Conservation (phyloP, 2,888 invertebrate genomes). For the Thyatira batis region DNA sequence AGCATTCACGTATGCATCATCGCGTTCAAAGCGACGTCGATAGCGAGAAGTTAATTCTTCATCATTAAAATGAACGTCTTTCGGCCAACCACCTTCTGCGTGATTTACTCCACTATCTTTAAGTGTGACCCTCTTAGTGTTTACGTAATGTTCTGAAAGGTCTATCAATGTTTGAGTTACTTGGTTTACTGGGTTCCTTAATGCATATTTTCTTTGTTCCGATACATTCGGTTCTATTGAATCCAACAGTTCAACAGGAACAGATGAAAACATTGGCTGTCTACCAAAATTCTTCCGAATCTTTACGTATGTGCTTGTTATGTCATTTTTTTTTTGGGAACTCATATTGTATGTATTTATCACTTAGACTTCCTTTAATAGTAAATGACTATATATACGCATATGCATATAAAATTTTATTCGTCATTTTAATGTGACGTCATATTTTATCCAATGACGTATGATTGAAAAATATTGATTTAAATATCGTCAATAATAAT, state of each 20-base stretch:
- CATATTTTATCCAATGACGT: too few relatives aligned
- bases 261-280: slow-evolving; percentile 65
- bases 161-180: slow-evolving; percentile 56
- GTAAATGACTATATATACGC: too few relatives aligned
- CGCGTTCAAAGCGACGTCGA: slow-evolving; percentile 88
- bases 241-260: slow-evolving; percentile 48
- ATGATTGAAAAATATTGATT: too few relatives aligned
- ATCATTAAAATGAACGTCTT: slow-evolving; percentile 84
- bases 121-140: slow-evolving; percentile 80
- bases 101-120: slow-evolving; percentile 84
- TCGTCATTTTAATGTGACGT: too few relatives aligned
- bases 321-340: neutral
- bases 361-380: too few relatives aligned
- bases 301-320: slow-evolving; percentile 57
- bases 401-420: too few relatives aligned
- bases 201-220: slow-evolving; percentile 55
- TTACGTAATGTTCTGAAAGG: slow-evolving; percentile 69
- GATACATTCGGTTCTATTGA: slow-evolving; percentile 48
- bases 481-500: too few relatives aligned
- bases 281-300: slow-evolving; percentile 68
- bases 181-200: slow-evolving; percentile 72
- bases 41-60: slow-evolving; percentile 86
- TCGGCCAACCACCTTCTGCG: slow-evolving; percentile 91
- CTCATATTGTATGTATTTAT: neutral
- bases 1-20: slow-evolving; percentile 86